Conservation (phyloP, 2,888 invertebrate species). For the Dynastes tityus region DNA sequence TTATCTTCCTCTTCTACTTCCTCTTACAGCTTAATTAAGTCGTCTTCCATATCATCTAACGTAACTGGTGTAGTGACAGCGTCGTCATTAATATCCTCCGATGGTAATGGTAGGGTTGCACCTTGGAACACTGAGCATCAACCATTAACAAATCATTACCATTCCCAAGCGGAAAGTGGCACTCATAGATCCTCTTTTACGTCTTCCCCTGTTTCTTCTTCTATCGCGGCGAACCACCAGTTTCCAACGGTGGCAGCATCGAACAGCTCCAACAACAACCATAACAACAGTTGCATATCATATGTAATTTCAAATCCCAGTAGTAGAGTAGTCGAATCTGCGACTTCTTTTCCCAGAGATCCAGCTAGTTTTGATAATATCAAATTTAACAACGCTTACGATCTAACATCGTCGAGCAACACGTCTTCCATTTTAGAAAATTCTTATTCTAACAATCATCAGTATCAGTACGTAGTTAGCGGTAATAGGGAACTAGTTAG, state of each 20-base stretch:
- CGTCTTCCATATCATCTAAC: constrained; percentile 68
- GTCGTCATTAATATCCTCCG: background rate
- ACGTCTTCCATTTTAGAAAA: constrained; percentile 67
- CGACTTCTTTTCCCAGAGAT: constrained; percentile 42
- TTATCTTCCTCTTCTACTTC: constrained; percentile 15
- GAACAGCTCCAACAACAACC: constrained; percentile 10
- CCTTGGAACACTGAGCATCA: constrained; percentile 55
- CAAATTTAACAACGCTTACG: constrained; percentile 50
- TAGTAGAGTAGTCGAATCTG: constrained; percentile 52
- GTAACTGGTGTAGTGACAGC: constrained; percentile 49
- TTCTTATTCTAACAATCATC: constrained; percentile 59
- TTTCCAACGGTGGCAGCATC: background rate
- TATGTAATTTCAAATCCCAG: constrained; percentile 63
- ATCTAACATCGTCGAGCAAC: constrained; percentile 59
- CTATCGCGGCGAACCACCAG: background rate
- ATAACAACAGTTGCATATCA: constrained; percentile 66
- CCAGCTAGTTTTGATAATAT: constrained; percentile 65
- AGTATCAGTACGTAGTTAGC: constrained; percentile 55
- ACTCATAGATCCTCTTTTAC: background rate
- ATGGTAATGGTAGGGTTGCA: constrained; percentile 42
- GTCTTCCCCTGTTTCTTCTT: background rate
- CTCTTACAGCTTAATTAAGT: constrained; percentile 60
- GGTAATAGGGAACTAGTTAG: constrained; percentile 55
- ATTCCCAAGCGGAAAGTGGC: constrained; percentile 4
- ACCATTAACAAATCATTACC: background rate